Evolutionary conservation across 2,797 vertebrate species (phyloP), one percentile per base, ranked within the genome.

Genomic region (Paguma larvata): DNA sequence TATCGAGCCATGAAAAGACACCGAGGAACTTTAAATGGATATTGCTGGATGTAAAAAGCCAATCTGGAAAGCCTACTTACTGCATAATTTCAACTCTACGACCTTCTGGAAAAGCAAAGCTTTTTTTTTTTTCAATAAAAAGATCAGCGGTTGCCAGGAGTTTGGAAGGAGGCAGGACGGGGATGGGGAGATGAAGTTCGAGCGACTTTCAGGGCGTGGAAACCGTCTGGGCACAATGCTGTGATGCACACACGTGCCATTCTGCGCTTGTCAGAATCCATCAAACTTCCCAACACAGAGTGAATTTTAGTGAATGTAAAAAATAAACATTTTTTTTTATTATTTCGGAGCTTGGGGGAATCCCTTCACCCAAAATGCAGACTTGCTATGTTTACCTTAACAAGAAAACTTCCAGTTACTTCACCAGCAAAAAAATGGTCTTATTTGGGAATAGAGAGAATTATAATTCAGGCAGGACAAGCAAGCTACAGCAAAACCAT

Each of bases 121-220:
- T n/a, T n/a, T n/a, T n/a, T n/a, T n/a, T n/a, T n/a, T n/a, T n/a
- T n/a, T n/a, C 1, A 25, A 5, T 2, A 51, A 8, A 53, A 53
- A 23, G 18, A 7, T 1, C 13, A 12, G 27, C 5, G 15, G 12
- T 27, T 14, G 30, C 46, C 13, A 15, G 44, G n/a, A 13, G n/a
- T 19, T 27, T 18, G 65, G 53, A n/a, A 34, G 30, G 30, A 75
- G 68, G 19, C 8, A 41, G 38, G 46, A 27, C 25, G 0, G 0
- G 11, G 27, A 10, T 0, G 9, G 13, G 10, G 0, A 6, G 34
- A 13, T 15, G 46, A 41, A 16, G 19, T 3, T 9, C 16, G 25
- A 30, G n/a, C 14, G 15, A 14, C 2, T 51, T 44, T 7, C 8
- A 11, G 68, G 46, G 44, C 34, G 10, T 68, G 11, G 59, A 14